A percentile compares a stretch with the other conserved stretches of the same genome.
phyloP scores from a whole-genome alignment of 37 sponge, comb jelly and placozoan species.

The Sycon ciliatum region DNA sequence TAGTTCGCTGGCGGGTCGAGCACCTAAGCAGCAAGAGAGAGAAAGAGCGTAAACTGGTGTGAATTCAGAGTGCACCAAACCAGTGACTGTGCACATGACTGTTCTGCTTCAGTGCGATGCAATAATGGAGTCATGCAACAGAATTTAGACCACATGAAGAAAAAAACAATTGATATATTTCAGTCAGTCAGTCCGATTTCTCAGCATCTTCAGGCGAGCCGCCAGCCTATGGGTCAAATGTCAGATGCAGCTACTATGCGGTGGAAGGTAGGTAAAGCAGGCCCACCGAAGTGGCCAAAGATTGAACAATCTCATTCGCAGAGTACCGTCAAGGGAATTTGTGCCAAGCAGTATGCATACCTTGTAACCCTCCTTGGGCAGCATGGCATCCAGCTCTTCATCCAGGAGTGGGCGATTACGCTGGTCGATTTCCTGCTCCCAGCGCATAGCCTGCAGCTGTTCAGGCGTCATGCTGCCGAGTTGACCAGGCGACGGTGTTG shows the following conservation, averaged over 20 bases:
- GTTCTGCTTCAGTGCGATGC: too few relatives aligned
- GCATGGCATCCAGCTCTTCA: slow-evolving; percentile 85
- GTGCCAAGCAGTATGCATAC: slow-evolving; percentile 23
- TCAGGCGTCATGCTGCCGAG: slow-evolving; percentile 87
- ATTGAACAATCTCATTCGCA: neutral
- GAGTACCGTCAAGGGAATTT: neutral
- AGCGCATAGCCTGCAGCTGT: slow-evolving; percentile 88
- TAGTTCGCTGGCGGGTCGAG: slow-evolving; percentile 78
- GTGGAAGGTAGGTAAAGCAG: neutral
- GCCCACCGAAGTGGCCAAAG: too few relatives aligned
- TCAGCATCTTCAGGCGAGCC: slow-evolving; percentile 32
- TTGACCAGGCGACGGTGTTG: slow-evolving; percentile 68
- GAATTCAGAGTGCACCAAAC: too few relatives aligned
- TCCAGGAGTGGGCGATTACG: slow-evolving; percentile 82
- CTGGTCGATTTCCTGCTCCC: slow-evolving; percentile 89
- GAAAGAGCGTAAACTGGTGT: too few relatives aligned
- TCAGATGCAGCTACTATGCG: neutral
- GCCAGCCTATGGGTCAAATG: neutral
- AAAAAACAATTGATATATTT: too few relatives aligned
- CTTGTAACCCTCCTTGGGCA: slow-evolving; percentile 93
- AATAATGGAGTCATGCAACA: too few relatives aligned
- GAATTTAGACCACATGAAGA: too few relatives aligned
- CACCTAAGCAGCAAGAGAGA: neutral
- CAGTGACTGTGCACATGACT: too few relatives aligned
- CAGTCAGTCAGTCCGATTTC: too few relatives aligned